Evolutionary conservation across 2,113 vertebrate species (phyloP).

Genomic region (Typhlomys cinereus): DNA sequence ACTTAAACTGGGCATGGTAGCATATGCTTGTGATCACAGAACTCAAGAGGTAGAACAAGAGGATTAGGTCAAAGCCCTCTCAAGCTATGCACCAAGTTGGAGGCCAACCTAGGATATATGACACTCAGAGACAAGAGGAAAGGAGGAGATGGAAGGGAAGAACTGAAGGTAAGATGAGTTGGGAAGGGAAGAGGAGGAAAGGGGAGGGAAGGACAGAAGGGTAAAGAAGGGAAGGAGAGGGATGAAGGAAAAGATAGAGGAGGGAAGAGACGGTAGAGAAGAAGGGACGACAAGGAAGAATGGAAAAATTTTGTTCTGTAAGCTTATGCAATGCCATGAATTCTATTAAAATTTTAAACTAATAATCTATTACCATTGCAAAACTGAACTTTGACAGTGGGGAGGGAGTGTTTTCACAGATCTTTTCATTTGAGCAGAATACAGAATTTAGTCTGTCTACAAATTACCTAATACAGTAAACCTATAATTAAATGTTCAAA

Average conservation of each 20-base stretch:
- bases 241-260: slow-evolving; percentile 76
- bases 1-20: background rate
- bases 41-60: background rate
- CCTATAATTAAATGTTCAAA: slow-evolving; percentile 74
- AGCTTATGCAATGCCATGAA: slow-evolving; percentile 84
- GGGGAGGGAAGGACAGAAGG: too few species aligned
- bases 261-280: too few species aligned
- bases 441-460: slow-evolving; percentile 80
- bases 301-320: slow-evolving; percentile 51
- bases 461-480: slow-evolving; percentile 78
- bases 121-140: too few species aligned
- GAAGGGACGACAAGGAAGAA: too few species aligned
- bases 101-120: background rate
- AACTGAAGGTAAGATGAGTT: too few species aligned
- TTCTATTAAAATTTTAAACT: slow-evolving; percentile 83
- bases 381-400: slow-evolving; percentile 77
- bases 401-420: slow-evolving; percentile 26
- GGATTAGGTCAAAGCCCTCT: background rate
- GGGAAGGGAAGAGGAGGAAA: too few species aligned
- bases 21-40: background rate
- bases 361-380: slow-evolving; percentile 77
- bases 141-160: too few species aligned
- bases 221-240: background rate
- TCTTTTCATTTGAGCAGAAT: slow-evolving; percentile 79
- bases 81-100: background rate